Conservation (phyloP, 2,113 vertebrate genomes). For the Tragelaphus imberbis region DNA sequence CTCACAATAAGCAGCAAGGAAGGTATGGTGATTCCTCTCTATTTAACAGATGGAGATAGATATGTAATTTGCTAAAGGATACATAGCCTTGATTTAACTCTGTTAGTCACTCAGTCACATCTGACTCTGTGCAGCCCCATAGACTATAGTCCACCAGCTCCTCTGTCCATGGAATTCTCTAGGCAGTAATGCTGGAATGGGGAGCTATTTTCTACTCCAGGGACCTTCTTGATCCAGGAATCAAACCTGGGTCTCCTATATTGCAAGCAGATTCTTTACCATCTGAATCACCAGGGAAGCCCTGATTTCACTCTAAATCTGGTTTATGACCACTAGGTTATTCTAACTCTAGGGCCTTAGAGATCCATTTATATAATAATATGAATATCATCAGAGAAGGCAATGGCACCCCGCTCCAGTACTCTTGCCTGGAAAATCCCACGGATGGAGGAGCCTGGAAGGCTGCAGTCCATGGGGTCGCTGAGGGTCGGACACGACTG, state of each 20-base stretch:
- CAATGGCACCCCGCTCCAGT: too few relatives aligned
- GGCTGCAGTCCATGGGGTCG: too few relatives aligned
- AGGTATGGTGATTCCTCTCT: background rate
- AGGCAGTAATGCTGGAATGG: background rate
- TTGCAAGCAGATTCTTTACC: background rate
- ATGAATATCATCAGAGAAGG: background rate
- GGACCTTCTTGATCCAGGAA: background rate
- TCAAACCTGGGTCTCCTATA: background rate
- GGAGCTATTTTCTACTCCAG: background rate
- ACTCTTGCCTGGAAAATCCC: background rate
- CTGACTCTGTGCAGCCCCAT: background rate
- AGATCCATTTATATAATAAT: conserved; percentile 28
- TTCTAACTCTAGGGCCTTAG: background rate
- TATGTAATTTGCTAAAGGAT: background rate
- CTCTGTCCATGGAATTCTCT: background rate
- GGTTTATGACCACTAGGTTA: background rate
- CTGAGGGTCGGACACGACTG: too few relatives aligned
- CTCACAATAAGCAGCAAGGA: background rate
- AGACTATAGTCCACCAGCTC: background rate
- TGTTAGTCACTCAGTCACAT: background rate
- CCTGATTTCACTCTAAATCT: background rate
- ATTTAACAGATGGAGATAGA: background rate
- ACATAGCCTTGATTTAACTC: background rate
- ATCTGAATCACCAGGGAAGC: background rate
- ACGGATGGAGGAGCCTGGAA: too few relatives aligned